Evolutionary conservation across 2,888 invertebrate genomes (phyloP).

Genomic region (Camptogramma bilineatum): DNA sequence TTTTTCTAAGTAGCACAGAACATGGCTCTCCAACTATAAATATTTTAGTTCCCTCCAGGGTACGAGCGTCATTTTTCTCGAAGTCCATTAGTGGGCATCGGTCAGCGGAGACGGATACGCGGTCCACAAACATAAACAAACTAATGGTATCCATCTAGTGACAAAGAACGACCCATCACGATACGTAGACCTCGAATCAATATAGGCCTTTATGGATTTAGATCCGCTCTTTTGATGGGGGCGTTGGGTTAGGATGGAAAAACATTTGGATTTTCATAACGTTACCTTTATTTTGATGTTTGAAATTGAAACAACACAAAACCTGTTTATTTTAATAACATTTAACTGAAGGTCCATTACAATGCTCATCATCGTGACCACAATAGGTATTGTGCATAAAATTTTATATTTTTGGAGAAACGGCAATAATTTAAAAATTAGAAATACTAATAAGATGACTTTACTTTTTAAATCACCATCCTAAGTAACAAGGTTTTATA

Average conservation of each 20-base stretch:
- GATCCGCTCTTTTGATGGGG: slow-evolving; percentile 44
- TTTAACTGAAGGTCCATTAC: neutral
- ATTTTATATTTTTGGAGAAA: neutral
- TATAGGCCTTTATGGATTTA: slow-evolving; percentile 46
- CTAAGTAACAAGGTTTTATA: too few relatives aligned
- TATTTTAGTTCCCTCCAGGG: slow-evolving; percentile 38
- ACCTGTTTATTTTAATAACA: neutral
- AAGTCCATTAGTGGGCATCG: slow-evolving; percentile 69
- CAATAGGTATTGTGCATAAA: neutral
- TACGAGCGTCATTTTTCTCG: slow-evolving; percentile 71
- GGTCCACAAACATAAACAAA: slow-evolving; percentile 73
- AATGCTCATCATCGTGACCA: neutral
- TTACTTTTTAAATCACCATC: too few relatives aligned
- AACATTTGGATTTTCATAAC: slow-evolving; percentile 7
- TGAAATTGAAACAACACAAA: slow-evolving; percentile 6
- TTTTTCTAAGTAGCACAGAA: neutral
- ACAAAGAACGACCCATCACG: slow-evolving; percentile 72
- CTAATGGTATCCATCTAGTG: slow-evolving; percentile 67
- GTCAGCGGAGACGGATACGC: slow-evolving; percentile 66
- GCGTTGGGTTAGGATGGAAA: slow-evolving; percentile 18
- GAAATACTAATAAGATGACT: too few relatives aligned
- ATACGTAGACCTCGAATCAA: slow-evolving; percentile 63
- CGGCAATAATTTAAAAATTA: too few relatives aligned
- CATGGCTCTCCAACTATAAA: slow-evolving; percentile 15
- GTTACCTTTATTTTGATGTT: slow-evolving; percentile 11